Conservation (phyloP, 2,888 invertebrate species). For the Habrosyne pyritoides region DNA sequence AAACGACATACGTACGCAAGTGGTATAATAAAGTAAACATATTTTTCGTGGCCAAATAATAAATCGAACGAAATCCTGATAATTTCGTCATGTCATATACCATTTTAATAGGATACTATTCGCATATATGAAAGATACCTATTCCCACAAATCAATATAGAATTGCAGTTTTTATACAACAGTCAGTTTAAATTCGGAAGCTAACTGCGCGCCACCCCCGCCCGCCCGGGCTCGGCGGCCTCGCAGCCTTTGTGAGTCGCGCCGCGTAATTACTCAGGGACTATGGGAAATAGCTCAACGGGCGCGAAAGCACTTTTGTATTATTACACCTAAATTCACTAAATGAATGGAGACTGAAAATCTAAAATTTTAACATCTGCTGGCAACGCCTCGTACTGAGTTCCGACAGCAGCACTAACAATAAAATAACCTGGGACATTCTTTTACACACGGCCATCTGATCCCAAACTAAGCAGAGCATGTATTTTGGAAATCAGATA, state of each 20-base stretch:
- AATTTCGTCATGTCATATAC: no score
- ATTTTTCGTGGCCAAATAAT: no score
- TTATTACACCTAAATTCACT: conserved; percentile 50
- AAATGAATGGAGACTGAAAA: conserved; percentile 57
- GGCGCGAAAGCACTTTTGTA: conserved; percentile 65
- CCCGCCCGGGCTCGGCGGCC: conserved; percentile 45
- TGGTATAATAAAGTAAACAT: no score
- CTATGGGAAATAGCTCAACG: conserved; percentile 76
- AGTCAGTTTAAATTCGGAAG: background rate
- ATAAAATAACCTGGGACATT: no score
- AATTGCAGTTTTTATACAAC: background rate
- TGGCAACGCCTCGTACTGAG: background rate
- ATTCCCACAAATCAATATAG: no score
- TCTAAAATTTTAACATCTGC: background rate
- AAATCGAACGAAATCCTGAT: no score
- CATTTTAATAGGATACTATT: no score
- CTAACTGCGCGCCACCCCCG: background rate
- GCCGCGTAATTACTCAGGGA: conserved; percentile 78
- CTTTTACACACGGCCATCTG: no score
- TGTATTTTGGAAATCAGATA: no score
- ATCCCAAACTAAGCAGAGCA: no score
- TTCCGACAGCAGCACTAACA: background rate
- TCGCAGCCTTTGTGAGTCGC: conserved; percentile 66
- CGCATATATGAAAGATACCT: no score
- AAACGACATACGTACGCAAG: no score